Evolutionary conservation across 2,888 invertebrate genomes (phyloP), one percentile per base, ranked within the genome.

Genomic region (Cephonodes hylas): DNA sequence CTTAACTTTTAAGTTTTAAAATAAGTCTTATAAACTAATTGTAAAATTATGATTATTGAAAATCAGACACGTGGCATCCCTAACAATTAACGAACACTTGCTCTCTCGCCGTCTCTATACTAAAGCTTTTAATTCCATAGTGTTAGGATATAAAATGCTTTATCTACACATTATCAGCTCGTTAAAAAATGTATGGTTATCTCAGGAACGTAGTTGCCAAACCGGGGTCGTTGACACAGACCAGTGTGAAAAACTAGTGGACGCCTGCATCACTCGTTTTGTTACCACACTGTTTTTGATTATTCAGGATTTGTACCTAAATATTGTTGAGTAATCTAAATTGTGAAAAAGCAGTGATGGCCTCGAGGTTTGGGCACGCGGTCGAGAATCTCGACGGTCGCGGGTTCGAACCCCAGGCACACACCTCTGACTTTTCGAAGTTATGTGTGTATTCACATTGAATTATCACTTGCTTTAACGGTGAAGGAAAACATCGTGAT

Each of bases 161-260:
- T 59, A 42, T 61, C n/a, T 44, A 45, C n/a, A 34, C 20, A 22
- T 59, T 61, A 64, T 61, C 58, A 59, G 45, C 38, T 61, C 56
- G 59, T 53, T 59, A 61, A 56, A 59, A 57, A 44, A 57, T 59
- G 25, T 61, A 57, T 48, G 27, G 48, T 64, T 56, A 61, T 64
- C 46, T 61, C 27, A 44, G 60, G 66, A 66, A 63, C 48, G 60
- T 48, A 59, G 53, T 60, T 62, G 62, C 45, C 42, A 34, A 59
- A 72, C 64, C 42, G 46, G 63, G 76, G 74, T 77, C 76, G 70
- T 65, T 70, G 72, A 79, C 74, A 65, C 62, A 59, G 48, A 7
- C 13, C 4, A 25, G 6, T 58, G 57, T 58, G 18, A 42, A 53
- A 31, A 31, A 53, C 53, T 53, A 53, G 18, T 18, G 18, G 2